These are phyloP conservation scores for Eupithecia tripunctaria DNA, from an alignment of 2,888 invertebrate species.

Conservation along the genomic window DNA sequence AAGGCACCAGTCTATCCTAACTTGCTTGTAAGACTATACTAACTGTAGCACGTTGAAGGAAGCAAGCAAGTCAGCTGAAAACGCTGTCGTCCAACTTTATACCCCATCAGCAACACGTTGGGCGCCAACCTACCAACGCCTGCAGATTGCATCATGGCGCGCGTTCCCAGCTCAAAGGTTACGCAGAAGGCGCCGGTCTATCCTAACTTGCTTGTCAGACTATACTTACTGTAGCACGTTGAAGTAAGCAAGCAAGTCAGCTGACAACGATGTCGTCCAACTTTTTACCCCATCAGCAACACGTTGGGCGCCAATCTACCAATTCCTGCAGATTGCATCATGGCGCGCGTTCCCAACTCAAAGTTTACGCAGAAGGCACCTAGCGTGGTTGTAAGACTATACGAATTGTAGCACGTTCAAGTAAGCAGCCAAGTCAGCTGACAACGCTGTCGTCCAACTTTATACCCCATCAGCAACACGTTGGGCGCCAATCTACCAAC, in stretches of 20 bases:
- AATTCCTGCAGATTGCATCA: constrained; percentile 94
- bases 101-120: constrained; percentile 97
- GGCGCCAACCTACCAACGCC: constrained; percentile 97
- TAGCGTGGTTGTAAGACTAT: too few relatives aligned
- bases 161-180: constrained; percentile 90
- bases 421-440: constrained; percentile 90
- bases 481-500: constrained; percentile 97
- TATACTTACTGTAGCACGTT: constrained; percentile 94
- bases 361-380: too few relatives aligned
- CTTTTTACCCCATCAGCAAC: constrained; percentile 97
- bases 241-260: constrained; percentile 95
- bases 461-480: constrained; percentile 97
- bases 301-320: constrained; percentile 97
- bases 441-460: constrained; percentile 92
- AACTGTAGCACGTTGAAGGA: too few relatives aligned
- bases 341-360: constrained; percentile 90
- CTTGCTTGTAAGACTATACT: too few relatives aligned
- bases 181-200: constrained; percentile 94
- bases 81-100: constrained; percentile 94
- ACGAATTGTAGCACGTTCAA: too few relatives aligned
- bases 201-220: too few relatives aligned
- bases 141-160: constrained; percentile 92
- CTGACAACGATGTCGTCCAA: constrained; percentile 91
- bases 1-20: too few relatives aligned
- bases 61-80: constrained; percentile 89